A percentile compares a stretch with the other conserved stretches of the same genome.
These are phyloP conservation scores for Percina caprodes DNA, from an alignment of 2,113 vertebrate genomes.

Conservation along the genomic window DNA sequence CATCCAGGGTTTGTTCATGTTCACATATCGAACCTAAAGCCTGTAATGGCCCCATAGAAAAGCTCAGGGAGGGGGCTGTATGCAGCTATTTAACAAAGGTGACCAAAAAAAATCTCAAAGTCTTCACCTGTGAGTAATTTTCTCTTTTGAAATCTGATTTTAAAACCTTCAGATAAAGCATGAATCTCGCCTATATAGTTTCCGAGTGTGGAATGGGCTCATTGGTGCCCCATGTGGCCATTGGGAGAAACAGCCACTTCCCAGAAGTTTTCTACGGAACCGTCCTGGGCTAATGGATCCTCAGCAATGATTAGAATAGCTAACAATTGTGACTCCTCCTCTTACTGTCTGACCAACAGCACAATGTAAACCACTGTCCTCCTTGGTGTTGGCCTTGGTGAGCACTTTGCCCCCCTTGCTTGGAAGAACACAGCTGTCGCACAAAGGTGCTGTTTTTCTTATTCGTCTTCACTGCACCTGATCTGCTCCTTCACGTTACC, in stretches of 20 bases:
- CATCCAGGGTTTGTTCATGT: not conserved
- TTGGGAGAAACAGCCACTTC: not conserved
- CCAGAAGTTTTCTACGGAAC: not conserved
- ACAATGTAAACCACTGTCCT: constrained; percentile 49
- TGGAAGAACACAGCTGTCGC: constrained; percentile 47
- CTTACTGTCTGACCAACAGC: constrained; percentile 42
- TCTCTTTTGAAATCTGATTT: not conserved
- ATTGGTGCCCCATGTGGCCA: not conserved
- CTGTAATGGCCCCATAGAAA: not conserved
- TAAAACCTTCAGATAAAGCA: not conserved
- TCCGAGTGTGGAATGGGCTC: not conserved
- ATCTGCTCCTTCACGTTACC: not conserved
- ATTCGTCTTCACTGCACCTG: constrained; percentile 12
- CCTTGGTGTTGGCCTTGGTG: constrained; percentile 62
- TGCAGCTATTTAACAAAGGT: not conserved
- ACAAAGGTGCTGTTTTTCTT: constrained; percentile 70
- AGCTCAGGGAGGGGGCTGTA: not conserved
- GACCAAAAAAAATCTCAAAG: not conserved
- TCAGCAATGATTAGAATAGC: not conserved
- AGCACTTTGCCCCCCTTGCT: constrained; percentile 50
- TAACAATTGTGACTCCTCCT: not conserved
- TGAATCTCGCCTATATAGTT: not conserved
- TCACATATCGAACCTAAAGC: not conserved
- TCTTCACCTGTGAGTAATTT: not conserved
- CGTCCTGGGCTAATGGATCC: not conserved